Percentiles rank a stretch among this genome's conserved stretches.
phyloP scores from a whole-genome alignment of 2,888 invertebrate genomes.

The Tetranychus truncatus region DNA sequence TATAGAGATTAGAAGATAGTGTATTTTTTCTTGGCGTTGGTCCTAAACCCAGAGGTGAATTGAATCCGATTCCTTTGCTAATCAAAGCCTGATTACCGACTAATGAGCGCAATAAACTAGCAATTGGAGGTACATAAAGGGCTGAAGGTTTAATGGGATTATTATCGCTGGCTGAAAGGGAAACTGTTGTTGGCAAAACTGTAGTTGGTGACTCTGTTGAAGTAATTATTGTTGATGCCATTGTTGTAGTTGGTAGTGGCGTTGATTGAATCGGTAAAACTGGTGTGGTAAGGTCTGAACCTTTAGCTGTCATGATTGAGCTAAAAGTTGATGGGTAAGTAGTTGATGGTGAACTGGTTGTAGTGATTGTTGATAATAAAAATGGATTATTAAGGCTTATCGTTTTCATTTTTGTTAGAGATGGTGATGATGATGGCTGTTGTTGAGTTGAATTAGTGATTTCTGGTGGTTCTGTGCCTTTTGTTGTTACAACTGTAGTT shows the following conservation, averaged over 20 bases:
- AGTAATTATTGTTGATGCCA: not conserved
- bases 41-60: not conserved
- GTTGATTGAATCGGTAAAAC: not conserved
- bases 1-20: not conserved
- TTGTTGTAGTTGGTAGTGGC: not conserved
- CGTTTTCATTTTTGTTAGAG: no score
- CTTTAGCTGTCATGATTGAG: not conserved
- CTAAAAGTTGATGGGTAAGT: not conserved
- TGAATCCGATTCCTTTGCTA: not conserved
- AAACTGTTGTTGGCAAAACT: not conserved
- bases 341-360: not conserved
- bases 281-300: not conserved
- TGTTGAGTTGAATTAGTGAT: no score
- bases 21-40: not conserved
- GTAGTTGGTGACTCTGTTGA: not conserved
- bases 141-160: not conserved
- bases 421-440: no score
- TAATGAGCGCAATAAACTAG: not conserved
- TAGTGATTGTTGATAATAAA: not conserved
- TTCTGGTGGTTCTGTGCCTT: not conserved
- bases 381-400: no score
- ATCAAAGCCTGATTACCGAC: not conserved
- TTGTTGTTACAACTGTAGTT: not conserved
- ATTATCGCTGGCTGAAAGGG: not conserved
- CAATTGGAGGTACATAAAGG: conserved; percentile 1